Evolutionary conservation across 2,888 invertebrate genomes (phyloP).

Genomic region (Hydroisotoma schaefferi): DNA sequence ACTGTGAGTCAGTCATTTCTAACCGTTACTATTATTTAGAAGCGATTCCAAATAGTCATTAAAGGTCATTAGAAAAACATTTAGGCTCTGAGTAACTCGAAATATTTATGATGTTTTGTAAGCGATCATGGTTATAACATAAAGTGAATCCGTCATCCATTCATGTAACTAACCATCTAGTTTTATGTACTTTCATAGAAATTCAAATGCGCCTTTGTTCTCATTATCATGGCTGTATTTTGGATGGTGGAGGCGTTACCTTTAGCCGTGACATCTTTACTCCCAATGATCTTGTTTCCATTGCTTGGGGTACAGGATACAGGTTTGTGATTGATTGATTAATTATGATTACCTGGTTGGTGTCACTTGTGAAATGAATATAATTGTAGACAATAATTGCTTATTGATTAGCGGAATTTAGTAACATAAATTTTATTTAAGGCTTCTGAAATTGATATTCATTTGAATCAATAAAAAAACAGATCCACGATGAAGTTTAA

Average conservation of each 20-base stretch:
- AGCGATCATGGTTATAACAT: no score
- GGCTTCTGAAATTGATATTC: no score
- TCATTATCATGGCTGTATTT: conserved; percentile 73
- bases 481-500: no score
- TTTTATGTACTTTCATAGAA: conserved; percentile 53
- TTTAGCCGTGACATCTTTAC: conserved; percentile 70
- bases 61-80: no score
- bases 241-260: conserved; percentile 82
- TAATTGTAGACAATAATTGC: not conserved
- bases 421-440: not conserved
- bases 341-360: not conserved
- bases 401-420: not conserved
- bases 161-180: not conserved
- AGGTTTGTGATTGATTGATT: conserved; percentile 49
- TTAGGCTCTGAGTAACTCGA: no score
- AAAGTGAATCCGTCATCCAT: not conserved
- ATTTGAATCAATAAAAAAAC: no score
- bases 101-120: no score
- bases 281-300: conserved; percentile 78
- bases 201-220: conserved; percentile 72
- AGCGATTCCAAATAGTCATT: no score
- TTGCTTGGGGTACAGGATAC: conserved; percentile 69
- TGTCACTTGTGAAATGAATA: not conserved
- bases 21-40: not conserved
- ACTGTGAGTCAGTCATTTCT: conserved; percentile 23